Conservation (phyloP, 2,113 vertebrate species). For the Odontophorus gujanensis region DNA sequence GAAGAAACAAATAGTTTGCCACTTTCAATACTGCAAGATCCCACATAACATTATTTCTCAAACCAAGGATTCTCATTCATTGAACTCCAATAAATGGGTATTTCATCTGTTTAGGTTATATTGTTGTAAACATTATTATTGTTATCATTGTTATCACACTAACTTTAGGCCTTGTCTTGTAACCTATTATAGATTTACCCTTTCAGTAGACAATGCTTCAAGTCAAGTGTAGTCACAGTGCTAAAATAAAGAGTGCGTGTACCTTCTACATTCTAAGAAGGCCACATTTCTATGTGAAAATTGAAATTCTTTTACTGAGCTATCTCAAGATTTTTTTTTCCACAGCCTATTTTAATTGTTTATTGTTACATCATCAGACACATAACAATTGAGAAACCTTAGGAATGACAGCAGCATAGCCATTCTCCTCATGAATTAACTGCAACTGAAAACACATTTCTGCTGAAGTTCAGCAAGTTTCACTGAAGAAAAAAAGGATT, state of each 20-base stretch:
- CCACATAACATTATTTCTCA: background rate
- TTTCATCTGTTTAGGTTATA: background rate
- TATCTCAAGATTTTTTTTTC: background rate
- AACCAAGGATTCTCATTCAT: background rate
- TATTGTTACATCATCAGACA: background rate
- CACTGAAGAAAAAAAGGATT: background rate
- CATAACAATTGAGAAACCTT: background rate
- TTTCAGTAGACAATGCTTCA: background rate
- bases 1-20: background rate
- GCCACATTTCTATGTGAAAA: background rate
- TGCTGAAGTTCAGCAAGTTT: background rate
- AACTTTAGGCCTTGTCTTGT: background rate
- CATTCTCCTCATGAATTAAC: rapidly evolving
- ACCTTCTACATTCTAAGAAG: background rate
- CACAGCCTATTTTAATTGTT: background rate
- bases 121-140: background rate
- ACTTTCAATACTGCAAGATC: background rate
- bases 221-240: background rate
- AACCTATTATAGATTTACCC: background rate
- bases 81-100: background rate
- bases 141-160: background rate
- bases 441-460: background rate
- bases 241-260: background rate
- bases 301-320: background rate
- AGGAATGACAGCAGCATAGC: rapidly evolving